Base-by-base conservation (phyloP, 2,113 vertebrate genomes). In the Myotis davidii region DNA sequence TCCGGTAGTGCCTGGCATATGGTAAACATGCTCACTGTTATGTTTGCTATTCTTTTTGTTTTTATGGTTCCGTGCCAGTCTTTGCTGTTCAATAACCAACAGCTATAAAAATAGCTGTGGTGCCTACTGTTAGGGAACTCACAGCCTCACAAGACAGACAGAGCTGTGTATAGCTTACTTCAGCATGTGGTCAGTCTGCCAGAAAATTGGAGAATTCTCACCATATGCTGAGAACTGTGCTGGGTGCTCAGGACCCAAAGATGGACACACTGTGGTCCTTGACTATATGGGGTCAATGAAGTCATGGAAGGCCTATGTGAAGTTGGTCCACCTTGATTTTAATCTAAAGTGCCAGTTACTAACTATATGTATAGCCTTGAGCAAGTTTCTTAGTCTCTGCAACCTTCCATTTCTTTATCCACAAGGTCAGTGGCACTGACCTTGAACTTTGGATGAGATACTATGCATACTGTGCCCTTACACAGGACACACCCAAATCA, bases 211-310 rank as follows among this genome's bases (percentile, higher is more conserved):
- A 9, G 34, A 29, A 14, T 70, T 11, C n/a, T 67, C 0, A 16
- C 17, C 42, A 20, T 2, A 45, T 29, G 7, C 9, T 9, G 12
- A 25, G 32, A 21, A 29, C 27, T 29, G 9, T n/a, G 18, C 5
- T 29, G n/a, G n/a, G 27, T 32, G 25, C n/a, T 50, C 10, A 4
- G 16, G 3, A 70, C 67, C 39, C 23, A 65, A 3, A 67, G 42
- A 78, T 6, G 12, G 39, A 45, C 2, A 27, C 14, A 6, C 8
- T 2, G 3, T 1, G 3, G 9, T 5, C 16, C 29, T n/a, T 54
- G 48, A 54, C 27, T 78, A 4, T 9, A 3, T 29, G 42, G 16
- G 18, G 61, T 37, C 4, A n/a, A 13, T 3, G 54, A 29, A 50
- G 45, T 72, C 37, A 39, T 0, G 7, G 9, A 11, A 27, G 27